These are phyloP conservation scores for Aurelia aurita DNA, from an alignment of 30 jellyfish, hydroid and myxozoan species.

Conservation along the genomic window DNA sequence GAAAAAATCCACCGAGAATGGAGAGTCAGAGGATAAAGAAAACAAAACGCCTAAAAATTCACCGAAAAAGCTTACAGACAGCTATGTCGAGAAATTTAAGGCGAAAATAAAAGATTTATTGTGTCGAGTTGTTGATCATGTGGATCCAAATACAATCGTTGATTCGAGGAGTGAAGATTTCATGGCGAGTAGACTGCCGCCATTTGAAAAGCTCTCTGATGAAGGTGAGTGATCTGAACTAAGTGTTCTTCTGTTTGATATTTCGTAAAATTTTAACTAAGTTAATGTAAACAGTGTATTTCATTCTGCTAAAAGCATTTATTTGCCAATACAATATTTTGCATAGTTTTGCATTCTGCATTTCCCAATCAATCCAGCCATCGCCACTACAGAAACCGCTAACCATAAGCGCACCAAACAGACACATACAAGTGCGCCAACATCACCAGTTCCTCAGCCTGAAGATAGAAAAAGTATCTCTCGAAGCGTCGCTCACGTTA, in stretches of 20 bases:
- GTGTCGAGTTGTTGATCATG: slow-evolving; percentile 74
- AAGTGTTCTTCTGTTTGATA: neutral
- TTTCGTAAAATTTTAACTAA: neutral
- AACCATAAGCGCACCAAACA: too few relatives aligned
- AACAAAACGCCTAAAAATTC: slow-evolving; percentile 36
- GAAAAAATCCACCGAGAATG: slow-evolving; percentile 27
- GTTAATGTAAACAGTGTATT: neutral
- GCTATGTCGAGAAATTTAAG: slow-evolving; percentile 57
- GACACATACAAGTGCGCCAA: too few relatives aligned
- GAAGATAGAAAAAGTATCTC: too few relatives aligned
- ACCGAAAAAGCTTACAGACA: slow-evolving; percentile 29
- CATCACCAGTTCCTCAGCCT: too few relatives aligned
- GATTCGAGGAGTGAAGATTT: slow-evolving; percentile 87
- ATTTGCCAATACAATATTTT: too few relatives aligned
- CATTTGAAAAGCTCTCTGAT: slow-evolving; percentile 55
- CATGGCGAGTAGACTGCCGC: slow-evolving; percentile 94
- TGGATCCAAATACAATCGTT: slow-evolving; percentile 86
- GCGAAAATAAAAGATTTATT: slow-evolving; percentile 65
- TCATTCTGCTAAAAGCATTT: too few relatives aligned
- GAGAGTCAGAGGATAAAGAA: slow-evolving; percentile 4
- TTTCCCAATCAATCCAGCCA: too few relatives aligned
- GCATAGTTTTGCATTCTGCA: too few relatives aligned
- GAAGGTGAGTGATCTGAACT: slow-evolving; percentile 53
- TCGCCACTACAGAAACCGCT: too few relatives aligned
- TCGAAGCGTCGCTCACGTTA: too few relatives aligned